Base-by-base conservation (phyloP, 2,113 vertebrate species). In the Brienomyrus brachyistius region DNA sequence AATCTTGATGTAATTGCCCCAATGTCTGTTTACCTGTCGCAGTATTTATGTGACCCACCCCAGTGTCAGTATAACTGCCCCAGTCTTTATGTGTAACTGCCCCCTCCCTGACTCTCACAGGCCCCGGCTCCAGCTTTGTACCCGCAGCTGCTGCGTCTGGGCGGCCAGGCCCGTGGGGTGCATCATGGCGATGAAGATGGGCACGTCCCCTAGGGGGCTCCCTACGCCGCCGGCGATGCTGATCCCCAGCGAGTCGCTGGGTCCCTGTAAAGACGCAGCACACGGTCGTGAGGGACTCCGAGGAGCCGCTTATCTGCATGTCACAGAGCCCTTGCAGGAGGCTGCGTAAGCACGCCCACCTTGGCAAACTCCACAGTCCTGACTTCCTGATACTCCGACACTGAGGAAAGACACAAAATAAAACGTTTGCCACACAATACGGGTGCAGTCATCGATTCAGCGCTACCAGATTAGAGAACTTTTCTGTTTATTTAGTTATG, bases 181-280 rank as follows among this genome's bases (percentile, higher is more conserved):
- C 97, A 99, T 99, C 98, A 99, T 98, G 86, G 98, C 98, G 89
- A 99, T 98, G 92, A 99, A 99, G 92, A 99, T 97, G 13, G 98
- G 98, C 87, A 99, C 98, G 66, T 99, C 97, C 0, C 98, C 98
- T 52, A 99, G 96, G 0, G 98, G 98, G 93, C 98, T 99, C 90
- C 98, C 98, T 84, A 98, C 94, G n/a, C 98, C 98, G 48, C 98
- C 98, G 15, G 98, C 98, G 93, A 99, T 98, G 89, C 98, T 99
- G 93, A 99, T 94, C 15, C 98, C 98, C 92, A 99, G 85, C 6
- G 97, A 98, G 90, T 99, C 98, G 11, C 90, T 40, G 82, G 97
- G 96, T 0, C 94, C 96, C 97, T 98, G 92, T 87, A 91, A 90
- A 0, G 40, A 13, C 48, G 21, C 94, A 35, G 92, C 51, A 90